phyloP scores from a whole-genome alignment of 1,140 invertebrate genomes.

The Augochlora pura region DNA sequence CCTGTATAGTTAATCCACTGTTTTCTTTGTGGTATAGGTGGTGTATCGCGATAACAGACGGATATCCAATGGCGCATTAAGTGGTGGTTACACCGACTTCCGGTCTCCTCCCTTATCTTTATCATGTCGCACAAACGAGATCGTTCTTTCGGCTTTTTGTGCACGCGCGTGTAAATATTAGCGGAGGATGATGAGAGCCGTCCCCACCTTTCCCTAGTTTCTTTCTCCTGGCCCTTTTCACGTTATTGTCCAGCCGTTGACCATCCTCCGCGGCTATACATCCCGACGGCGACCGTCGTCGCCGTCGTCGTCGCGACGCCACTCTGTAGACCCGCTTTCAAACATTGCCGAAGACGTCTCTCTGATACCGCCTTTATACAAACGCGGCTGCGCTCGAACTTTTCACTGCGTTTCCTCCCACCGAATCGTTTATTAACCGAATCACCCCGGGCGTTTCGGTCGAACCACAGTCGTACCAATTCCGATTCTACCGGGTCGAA shows the following conservation, averaged over 20 bases:
- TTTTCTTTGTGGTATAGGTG: neutral
- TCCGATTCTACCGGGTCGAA: neutral
- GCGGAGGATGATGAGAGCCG: slow-evolving; percentile 71
- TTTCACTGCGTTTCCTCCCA: neutral
- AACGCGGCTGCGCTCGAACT: slow-evolving; percentile 8
- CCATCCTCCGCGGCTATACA: slow-evolving; percentile 28
- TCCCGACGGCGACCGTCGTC: neutral
- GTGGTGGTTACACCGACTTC: slow-evolving; percentile 39
- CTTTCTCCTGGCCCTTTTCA: slow-evolving; percentile 48
- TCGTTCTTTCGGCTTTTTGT: slow-evolving; percentile 64
- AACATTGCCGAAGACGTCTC: slow-evolving; percentile 42
- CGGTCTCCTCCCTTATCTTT: slow-evolving; percentile 45
- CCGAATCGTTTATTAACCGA: slow-evolving; percentile 4
- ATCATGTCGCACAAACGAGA: slow-evolving; percentile 35
- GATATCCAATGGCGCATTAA: slow-evolving; percentile 1
- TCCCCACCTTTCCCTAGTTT: slow-evolving; percentile 43
- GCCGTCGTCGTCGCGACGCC: slow-evolving; percentile 29
- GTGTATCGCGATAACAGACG: neutral
- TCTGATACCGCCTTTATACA: slow-evolving; percentile 56
- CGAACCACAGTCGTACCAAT: neutral
- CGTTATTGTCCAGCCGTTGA: slow-evolving; percentile 6
- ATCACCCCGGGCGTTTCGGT: neutral
- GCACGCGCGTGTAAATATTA: slow-evolving; percentile 70
- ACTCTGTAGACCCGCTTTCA: slow-evolving; percentile 43
- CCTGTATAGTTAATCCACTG: neutral